phyloP scores from a whole-genome alignment of 2,797 vertebrate species.

The Allobates femoralis region DNA sequence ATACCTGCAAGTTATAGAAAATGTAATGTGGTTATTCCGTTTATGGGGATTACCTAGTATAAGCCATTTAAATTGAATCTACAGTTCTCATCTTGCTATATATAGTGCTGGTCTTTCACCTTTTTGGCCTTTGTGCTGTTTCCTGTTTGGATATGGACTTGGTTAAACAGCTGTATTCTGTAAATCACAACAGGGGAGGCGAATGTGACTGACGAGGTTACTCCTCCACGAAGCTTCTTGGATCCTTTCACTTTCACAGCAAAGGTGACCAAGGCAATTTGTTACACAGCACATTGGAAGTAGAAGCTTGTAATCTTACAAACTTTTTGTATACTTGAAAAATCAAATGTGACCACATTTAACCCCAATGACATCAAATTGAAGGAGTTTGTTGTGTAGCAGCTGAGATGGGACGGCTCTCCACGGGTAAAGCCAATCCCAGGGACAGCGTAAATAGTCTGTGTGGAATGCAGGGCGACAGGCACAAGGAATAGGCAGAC shows the following conservation, averaged over 20 bases:
- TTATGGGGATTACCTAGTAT: neutral
- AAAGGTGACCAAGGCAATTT: neutral
- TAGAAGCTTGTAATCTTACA: neutral
- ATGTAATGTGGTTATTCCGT: neutral
- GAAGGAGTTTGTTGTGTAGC: too few relatives aligned
- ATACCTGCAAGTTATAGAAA: neutral
- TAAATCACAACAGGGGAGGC: neutral
- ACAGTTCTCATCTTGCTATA: conserved; percentile 11
- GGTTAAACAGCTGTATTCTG: conserved; percentile 42
- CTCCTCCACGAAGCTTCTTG: neutral
- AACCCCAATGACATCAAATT: too few relatives aligned
- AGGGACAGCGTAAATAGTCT: too few relatives aligned
- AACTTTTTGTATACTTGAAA: too few relatives aligned
- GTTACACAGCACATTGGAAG: neutral
- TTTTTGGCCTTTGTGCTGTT: neutral
- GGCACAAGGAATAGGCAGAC: too few relatives aligned
- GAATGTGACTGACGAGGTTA: conserved; percentile 4
- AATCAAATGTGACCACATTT: too few relatives aligned
- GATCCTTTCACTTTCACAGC: neutral
- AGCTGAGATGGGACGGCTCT: too few relatives aligned
- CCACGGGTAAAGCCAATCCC: too few relatives aligned
- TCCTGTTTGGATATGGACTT: conserved; percentile 22
- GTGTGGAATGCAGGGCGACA: too few relatives aligned
- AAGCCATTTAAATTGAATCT: neutral
- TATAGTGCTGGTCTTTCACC: neutral